Conservation (phyloP, 2,797 vertebrate genomes). For the Pantherophis alleghaniensis region DNA sequence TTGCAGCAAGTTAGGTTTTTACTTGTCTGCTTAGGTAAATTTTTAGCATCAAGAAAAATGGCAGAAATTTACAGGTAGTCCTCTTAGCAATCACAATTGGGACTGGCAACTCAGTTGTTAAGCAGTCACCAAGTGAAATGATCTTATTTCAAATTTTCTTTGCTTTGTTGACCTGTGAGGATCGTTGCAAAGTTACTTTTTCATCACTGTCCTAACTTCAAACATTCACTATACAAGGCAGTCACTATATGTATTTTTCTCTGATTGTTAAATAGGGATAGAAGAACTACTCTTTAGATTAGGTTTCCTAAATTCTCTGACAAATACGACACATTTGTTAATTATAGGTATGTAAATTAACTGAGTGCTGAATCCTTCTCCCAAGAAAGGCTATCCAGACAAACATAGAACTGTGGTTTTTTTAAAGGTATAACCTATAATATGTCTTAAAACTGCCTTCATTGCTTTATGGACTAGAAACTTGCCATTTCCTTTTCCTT, state of each 20-base stretch:
- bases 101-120: background rate
- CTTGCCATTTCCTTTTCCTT: background rate
- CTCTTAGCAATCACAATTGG: background rate
- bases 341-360: background rate
- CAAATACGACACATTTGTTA: background rate
- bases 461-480: background rate
- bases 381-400: background rate
- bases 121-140: background rate
- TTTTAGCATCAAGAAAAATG: background rate
- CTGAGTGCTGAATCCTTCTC: no score
- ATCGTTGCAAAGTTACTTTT: background rate
- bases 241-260: background rate
- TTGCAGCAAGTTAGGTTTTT: background rate
- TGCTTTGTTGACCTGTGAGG: background rate
- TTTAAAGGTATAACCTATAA: background rate
- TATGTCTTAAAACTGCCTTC: background rate
- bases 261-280: background rate
- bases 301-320: background rate
- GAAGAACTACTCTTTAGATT: background rate
- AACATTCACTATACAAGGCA: background rate
- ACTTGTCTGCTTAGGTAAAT: background rate
- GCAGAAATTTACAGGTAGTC: background rate
- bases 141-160: background rate
- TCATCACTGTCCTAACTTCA: background rate
- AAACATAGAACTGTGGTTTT: background rate